Evolutionary conservation across 2,113 vertebrate genomes (phyloP).

Genomic region (Diadophis punctatus): DNA sequence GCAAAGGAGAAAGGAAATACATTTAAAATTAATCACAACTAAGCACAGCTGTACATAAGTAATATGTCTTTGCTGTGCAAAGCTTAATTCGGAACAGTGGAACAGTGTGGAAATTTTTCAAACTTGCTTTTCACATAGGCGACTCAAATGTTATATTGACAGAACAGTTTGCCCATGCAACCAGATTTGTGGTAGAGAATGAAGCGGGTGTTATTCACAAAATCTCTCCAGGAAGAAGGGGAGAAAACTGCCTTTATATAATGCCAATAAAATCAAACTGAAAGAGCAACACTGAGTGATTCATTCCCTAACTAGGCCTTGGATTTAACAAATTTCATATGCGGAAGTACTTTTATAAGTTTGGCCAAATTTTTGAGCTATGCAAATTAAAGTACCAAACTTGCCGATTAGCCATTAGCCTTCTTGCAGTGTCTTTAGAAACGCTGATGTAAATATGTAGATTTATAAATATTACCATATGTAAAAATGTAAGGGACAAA

Average conservation of each 20-base stretch:
- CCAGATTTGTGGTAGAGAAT: constrained; percentile 2
- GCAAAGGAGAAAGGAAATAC: background rate
- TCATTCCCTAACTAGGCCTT: background rate
- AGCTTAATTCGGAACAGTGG: constrained; percentile 23
- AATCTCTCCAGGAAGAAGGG: background rate
- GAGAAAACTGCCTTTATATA: background rate
- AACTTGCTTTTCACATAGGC: constrained; percentile 21
- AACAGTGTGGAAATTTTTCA: constrained; percentile 1
- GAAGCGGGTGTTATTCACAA: constrained; percentile 12
- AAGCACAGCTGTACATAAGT: constrained; percentile 41
- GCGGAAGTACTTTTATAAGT: background rate
- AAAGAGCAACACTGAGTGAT: constrained; percentile 17
- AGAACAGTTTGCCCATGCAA: constrained; percentile 5
- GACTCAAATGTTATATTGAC: constrained; percentile 44
- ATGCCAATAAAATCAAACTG: background rate
- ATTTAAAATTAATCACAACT: constrained; percentile 37
- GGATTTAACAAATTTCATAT: background rate
- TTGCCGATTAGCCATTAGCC: background rate
- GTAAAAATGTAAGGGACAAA: background rate
- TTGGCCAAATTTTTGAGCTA: accelerated
- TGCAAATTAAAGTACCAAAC: background rate
- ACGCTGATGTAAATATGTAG: background rate
- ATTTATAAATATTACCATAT: background rate
- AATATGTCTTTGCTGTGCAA: constrained; percentile 40
- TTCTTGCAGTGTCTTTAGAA: background rate